phyloP scores from a whole-genome alignment of 2,888 invertebrate genomes.

The Neelides folsomi region DNA sequence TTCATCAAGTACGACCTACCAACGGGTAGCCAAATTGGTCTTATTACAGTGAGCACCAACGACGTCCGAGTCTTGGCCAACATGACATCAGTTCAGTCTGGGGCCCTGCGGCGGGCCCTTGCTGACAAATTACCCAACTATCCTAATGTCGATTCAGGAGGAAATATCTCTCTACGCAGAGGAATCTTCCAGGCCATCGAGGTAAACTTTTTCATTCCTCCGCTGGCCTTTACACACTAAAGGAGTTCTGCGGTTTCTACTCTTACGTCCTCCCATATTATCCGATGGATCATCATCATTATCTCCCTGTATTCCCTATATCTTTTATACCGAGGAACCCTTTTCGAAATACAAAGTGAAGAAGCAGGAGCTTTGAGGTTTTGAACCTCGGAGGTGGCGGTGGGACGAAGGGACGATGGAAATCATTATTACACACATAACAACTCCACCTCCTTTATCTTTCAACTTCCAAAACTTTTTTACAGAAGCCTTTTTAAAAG shows the following conservation, averaged over 20 bases:
- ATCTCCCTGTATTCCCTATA: too few relatives aligned
- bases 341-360: too few relatives aligned
- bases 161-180: slow-evolving; percentile 30
- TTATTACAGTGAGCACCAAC: slow-evolving; percentile 32
- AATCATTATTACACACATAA: too few relatives aligned
- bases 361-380: too few relatives aligned
- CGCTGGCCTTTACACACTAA: not conserved
- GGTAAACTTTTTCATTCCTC: slow-evolving; percentile 14
- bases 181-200: slow-evolving; percentile 32
- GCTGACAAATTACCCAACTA: slow-evolving; percentile 34
- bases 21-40: slow-evolving; percentile 31
- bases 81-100: slow-evolving; percentile 32
- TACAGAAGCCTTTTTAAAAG: too few relatives aligned
- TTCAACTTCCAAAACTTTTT: too few relatives aligned
- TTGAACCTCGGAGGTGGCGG: too few relatives aligned
- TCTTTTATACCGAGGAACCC: too few relatives aligned
- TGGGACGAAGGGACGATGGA: too few relatives aligned
- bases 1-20: slow-evolving; percentile 33
- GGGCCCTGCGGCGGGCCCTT: slow-evolving; percentile 28
- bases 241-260: not conserved
- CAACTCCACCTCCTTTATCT: too few relatives aligned
- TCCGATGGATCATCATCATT: not conserved
- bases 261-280: not conserved
- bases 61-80: slow-evolving; percentile 32
- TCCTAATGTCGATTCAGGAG: slow-evolving; percentile 33